These are phyloP conservation scores for Drosophila auraria DNA, from an alignment of 1,140 invertebrate genomes.

Conservation along the genomic window DNA sequence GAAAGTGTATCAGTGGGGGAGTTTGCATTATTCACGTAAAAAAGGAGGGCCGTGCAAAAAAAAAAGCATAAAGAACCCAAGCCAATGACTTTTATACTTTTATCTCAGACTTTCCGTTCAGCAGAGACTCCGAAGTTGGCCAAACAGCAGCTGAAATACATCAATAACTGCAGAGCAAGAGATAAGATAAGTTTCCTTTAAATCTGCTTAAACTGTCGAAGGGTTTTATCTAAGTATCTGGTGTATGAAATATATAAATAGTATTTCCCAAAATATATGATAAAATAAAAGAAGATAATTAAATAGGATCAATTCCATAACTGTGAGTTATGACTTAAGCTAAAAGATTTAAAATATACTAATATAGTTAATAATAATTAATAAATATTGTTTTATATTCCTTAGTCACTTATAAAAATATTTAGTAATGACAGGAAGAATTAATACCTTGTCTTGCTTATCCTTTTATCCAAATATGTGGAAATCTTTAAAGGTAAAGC, in stretches of 20 bases:
- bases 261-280: background rate
- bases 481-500: too few species aligned
- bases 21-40: conserved; percentile 75
- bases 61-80: conserved; percentile 29
- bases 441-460: too few species aligned
- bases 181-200: conserved; percentile 20
- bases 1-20: conserved; percentile 41
- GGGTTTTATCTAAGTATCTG: background rate
- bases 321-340: background rate
- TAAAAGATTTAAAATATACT: background rate
- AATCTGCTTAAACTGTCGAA: conserved; percentile 2
- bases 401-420: too few species aligned
- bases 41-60: conserved; percentile 37
- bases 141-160: conserved; percentile 25
- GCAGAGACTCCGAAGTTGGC: conserved; percentile 30
- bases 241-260: background rate
- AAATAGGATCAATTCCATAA: background rate
- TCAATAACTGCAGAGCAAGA: conserved; percentile 47
- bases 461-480: too few species aligned
- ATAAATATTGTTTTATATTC: too few species aligned
- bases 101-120: conserved; percentile 55
- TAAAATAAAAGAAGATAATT: background rate
- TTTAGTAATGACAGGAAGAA: too few species aligned
- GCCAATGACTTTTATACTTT: conserved; percentile 64
- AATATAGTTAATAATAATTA: too few species aligned